Evolutionary conservation across 2,888 invertebrate genomes (phyloP).

Genomic region (Lypha dubia): DNA sequence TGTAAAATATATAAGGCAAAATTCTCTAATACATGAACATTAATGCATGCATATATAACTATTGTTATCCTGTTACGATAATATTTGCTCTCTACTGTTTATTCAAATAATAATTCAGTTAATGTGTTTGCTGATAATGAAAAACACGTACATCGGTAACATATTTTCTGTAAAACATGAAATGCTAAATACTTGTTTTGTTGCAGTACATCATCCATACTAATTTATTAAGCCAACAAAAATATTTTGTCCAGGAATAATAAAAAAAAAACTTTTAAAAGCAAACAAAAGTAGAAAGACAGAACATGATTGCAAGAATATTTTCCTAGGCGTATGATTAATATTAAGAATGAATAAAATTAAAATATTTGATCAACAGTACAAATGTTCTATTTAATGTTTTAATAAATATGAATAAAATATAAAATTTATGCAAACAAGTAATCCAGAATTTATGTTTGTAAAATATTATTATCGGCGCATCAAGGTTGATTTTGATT

Average conservation of each 20-base stretch:
- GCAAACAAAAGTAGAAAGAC: background rate
- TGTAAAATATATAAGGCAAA: no score
- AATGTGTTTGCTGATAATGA: conserved; percentile 51
- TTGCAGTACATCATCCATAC: background rate
- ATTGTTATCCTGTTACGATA: background rate
- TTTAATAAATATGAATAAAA: no score
- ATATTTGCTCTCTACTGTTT: background rate
- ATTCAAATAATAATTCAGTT: conserved; percentile 14
- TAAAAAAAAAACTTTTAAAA: conserved; percentile 54
- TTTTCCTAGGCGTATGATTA: background rate
- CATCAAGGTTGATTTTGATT: no score
- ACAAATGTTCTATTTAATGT: no score
- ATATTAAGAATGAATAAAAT: background rate
- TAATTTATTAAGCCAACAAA: conserved; percentile 30
- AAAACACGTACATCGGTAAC: conserved; percentile 63
- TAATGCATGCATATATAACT: background rate
- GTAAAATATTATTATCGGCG: no score
- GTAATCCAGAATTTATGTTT: no score
- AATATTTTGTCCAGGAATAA: conserved; percentile 45
- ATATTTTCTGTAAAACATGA: conserved; percentile 44
- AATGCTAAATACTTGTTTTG: conserved; percentile 15
- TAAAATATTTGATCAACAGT: no score
- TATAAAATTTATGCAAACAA: no score
- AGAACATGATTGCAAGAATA: background rate
- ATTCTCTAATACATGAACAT: background rate